phyloP scores from a whole-genome alignment of 2,797 vertebrate genomes.

The Sarcoramphus papa region DNA sequence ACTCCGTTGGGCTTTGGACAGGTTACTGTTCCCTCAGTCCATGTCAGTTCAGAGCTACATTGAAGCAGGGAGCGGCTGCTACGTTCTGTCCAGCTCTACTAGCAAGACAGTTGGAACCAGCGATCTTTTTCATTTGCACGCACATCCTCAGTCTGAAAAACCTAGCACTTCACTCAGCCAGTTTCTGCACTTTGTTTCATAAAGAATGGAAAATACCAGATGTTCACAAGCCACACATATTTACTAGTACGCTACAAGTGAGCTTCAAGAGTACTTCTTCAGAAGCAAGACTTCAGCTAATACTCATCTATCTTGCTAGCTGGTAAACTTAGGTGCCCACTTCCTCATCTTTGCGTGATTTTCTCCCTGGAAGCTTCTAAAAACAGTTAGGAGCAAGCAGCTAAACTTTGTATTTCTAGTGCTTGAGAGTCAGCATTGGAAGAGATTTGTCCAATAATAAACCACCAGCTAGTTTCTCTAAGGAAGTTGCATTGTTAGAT shows the following conservation, averaged over 20 bases:
- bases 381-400: background rate
- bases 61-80: background rate
- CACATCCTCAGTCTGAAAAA: background rate
- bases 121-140: background rate
- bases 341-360: background rate
- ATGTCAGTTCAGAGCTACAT: conserved; percentile 28
- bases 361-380: background rate
- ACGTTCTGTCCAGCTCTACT: background rate
- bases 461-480: background rate
- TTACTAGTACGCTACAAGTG: background rate
- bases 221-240: conserved; percentile 42
- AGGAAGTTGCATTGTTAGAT: background rate
- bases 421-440: background rate
- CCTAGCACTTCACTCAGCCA: background rate
- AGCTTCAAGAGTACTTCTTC: conserved; percentile 6
- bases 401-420: background rate
- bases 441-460: background rate
- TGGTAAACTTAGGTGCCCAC: background rate
- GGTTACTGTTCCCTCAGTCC: conserved; percentile 17
- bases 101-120: background rate
- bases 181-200: conserved; percentile 48
- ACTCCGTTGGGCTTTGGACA: background rate
- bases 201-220: conserved; percentile 19
- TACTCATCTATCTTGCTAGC: background rate
- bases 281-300: background rate